These are phyloP conservation scores for Drosophila demipolita DNA, from an alignment of 2,888 invertebrate genomes.

Conservation along the genomic window DNA sequence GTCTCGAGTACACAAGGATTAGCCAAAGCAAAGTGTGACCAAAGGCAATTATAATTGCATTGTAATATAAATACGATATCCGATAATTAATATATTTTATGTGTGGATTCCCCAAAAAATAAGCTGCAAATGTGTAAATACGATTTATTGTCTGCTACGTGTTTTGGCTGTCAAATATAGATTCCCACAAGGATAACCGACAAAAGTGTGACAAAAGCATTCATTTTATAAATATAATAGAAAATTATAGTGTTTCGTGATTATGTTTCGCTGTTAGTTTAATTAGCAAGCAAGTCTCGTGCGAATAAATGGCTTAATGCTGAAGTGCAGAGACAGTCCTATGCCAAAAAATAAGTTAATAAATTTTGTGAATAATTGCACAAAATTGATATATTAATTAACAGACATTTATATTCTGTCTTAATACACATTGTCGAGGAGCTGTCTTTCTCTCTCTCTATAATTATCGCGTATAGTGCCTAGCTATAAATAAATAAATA, in stretches of 20 bases:
- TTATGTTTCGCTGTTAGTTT: slow-evolving; percentile 26
- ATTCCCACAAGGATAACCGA: slow-evolving; percentile 56
- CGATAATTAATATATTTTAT: neutral
- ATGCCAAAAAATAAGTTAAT: slow-evolving; percentile 75
- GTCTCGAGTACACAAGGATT: slow-evolving; percentile 61
- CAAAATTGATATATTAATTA: slow-evolving; percentile 77
- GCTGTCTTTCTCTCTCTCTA: slow-evolving; percentile 46
- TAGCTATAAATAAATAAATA: slow-evolving; percentile 78
- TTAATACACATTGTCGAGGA: slow-evolving; percentile 55
- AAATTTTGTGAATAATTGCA: slow-evolving; percentile 71
- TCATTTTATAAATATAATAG: slow-evolving; percentile 1
- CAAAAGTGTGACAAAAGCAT: slow-evolving; percentile 55
- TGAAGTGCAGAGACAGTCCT: slow-evolving; percentile 44
- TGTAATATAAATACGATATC: neutral
- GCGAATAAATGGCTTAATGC: slow-evolving; percentile 59
- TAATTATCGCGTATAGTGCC: slow-evolving; percentile 65
- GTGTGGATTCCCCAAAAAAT: neutral
- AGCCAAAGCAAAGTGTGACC: slow-evolving; percentile 53
- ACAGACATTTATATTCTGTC: slow-evolving; percentile 61
- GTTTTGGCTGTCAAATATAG: neutral
- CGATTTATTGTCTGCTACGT: neutral
- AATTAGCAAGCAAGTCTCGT: slow-evolving; percentile 68
- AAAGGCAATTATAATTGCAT: neutral
- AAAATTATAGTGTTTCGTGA: slow-evolving; percentile 27
- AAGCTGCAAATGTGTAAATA: neutral